These are phyloP conservation scores for Drosophila tani DNA, from an alignment of 1,140 invertebrate genomes.

Conservation along the genomic window DNA sequence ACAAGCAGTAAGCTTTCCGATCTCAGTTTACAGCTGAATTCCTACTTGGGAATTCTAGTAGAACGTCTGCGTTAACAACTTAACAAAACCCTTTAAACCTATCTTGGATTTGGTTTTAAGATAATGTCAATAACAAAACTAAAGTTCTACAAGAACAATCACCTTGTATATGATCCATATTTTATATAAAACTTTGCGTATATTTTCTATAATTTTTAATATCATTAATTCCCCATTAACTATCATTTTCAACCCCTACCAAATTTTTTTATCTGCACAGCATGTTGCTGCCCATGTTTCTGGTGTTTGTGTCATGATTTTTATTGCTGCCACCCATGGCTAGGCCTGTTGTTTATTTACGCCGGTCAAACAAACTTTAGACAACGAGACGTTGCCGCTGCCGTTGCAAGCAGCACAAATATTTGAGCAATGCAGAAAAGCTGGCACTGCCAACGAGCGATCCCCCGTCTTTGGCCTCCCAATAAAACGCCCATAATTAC, in stretches of 20 bases:
- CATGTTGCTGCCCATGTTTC: slow-evolving; percentile 23
- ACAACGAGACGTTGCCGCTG: slow-evolving; percentile 31
- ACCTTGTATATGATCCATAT: neutral
- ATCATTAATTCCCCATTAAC: neutral
- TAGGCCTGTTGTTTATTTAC: slow-evolving; percentile 67
- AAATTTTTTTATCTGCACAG: slow-evolving; percentile 10
- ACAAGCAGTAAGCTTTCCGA: neutral
- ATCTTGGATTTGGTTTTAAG: neutral
- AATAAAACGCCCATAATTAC: slow-evolving; percentile 33
- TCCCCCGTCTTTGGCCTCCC: neutral
- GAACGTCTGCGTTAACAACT: neutral
- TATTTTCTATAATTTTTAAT: too few species aligned
- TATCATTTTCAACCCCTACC: neutral
- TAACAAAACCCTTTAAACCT: too few species aligned
- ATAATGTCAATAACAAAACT: neutral
- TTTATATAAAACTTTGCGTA: too few species aligned
- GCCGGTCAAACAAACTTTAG: slow-evolving; percentile 63
- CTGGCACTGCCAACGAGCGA: neutral
- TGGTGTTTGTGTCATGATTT: slow-evolving; percentile 35
- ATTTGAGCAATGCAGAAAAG: slow-evolving; percentile 48
- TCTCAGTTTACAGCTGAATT: neutral
- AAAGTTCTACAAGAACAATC: neutral
- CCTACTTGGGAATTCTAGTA: neutral
- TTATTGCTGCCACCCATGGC: slow-evolving; percentile 49
- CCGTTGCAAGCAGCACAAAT: slow-evolving; percentile 49